Base-by-base conservation (phyloP, 1,140 invertebrate genomes). In the Hylaeus volcanicus region DNA sequence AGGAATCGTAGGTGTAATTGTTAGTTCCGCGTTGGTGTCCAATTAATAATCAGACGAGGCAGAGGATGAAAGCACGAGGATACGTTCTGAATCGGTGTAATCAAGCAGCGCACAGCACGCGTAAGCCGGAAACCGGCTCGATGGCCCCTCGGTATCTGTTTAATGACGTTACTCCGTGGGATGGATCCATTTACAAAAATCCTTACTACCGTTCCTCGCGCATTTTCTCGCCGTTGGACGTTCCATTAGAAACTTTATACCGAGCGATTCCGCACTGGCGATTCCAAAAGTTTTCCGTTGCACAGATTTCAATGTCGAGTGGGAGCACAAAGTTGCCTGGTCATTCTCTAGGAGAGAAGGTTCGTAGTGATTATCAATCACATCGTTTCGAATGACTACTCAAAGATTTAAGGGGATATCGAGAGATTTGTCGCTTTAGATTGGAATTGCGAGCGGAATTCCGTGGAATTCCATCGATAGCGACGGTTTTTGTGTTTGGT, bases 111-210 rank as follows among this genome's bases (percentile, higher is more conserved):
- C 74, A 14, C 74, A 26, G 53, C 68, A 77, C 80, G 73, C 64
- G 73, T 83, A 79, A 81, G 82, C 84, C 84, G 79, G 84, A 86
- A 86, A 86, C 85, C 81, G 75, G 85, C 85, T 83, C 80, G 85
- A 86, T 86, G 58, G 84, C 85, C 86, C 64, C 85, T 72, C 84
- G 84, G 76, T 86, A 86, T 86, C 73, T 45, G 74, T 86, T 86
- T 86, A 86, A 86, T 65, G 83, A 86, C 51, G 77, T 72, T 81
- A 70, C 84, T 37, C 69, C n/a, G 48, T 45, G n/a, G 66, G 53
- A 53, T 37, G 56, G 63, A 15, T 43, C 65, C 37, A 58, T 56
- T 74, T 11, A 56, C 41, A 84, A 85, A 85, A 85, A 84, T 85
- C 39, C 55, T 45, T 39, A 41, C 63, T 66, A 72, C 72, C 72